phyloP scores from a whole-genome alignment of 2,888 invertebrate genomes.

The Cryptus armator region DNA sequence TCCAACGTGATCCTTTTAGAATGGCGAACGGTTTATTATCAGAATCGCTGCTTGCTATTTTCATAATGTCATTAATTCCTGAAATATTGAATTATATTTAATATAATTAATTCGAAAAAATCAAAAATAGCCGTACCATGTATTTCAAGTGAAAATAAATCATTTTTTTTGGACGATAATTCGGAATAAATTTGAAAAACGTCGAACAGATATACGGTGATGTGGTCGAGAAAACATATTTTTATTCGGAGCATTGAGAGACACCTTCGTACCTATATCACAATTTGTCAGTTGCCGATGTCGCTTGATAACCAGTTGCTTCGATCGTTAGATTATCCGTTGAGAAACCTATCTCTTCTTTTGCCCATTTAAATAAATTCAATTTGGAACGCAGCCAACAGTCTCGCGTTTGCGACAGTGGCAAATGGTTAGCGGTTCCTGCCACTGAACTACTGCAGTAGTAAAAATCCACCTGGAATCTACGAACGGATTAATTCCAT shows the following conservation, averaged over 20 bases:
- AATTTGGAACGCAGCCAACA: slow-evolving; percentile 75
- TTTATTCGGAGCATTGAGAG: neutral
- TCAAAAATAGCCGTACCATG: too few relatives aligned
- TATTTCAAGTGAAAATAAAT: too few relatives aligned
- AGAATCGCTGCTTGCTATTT: too few relatives aligned
- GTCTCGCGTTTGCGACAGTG: slow-evolving; percentile 30
- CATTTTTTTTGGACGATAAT: too few relatives aligned
- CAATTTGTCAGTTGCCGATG: slow-evolving; percentile 5
- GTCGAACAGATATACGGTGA: too few relatives aligned
- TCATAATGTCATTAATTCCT: too few relatives aligned
- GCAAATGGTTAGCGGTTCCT: slow-evolving; percentile 25
- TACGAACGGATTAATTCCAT: slow-evolving; percentile 75
- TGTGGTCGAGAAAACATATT: neutral
- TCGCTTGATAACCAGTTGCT: slow-evolving; percentile 8
- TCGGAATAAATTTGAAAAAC: too few relatives aligned
- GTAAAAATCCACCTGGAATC: slow-evolving; percentile 72
- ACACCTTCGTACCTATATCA: neutral
- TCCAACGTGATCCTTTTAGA: too few relatives aligned
- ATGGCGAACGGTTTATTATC: too few relatives aligned
- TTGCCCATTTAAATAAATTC: slow-evolving; percentile 71
- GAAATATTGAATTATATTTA: too few relatives aligned
- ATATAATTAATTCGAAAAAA: too few relatives aligned
- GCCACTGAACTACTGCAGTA: slow-evolving; percentile 50
- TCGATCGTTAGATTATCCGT: neutral
- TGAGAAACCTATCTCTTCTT: slow-evolving; percentile 8